Conservation (phyloP, 2,888 invertebrate species). For the Auanema freiburgensis region DNA sequence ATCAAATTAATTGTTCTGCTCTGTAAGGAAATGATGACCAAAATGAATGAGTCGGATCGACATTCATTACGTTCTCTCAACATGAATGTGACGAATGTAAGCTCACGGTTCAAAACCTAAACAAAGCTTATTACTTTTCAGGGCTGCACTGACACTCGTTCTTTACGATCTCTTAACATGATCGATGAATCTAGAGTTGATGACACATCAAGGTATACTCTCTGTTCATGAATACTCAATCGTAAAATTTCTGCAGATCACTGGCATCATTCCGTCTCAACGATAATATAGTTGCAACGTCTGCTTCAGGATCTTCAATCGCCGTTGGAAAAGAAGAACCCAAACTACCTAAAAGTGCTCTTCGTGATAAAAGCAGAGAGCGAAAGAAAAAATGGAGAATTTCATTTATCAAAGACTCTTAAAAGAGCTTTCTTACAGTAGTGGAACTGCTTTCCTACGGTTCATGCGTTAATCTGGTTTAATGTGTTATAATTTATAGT, state of each 20-base stretch:
- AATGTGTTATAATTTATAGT: no score
- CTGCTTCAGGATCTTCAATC: constrained; percentile 29
- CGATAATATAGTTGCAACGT: constrained; percentile 19
- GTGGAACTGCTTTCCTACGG: no score
- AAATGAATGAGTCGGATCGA: constrained; percentile 43
- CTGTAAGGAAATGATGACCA: constrained; percentile 44
- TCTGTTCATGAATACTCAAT: no score
- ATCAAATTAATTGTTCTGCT: background rate
- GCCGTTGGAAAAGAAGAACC: constrained; percentile 29
- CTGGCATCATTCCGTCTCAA: constrained; percentile 40
- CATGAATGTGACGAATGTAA: constrained; percentile 1
- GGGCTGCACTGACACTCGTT: constrained; percentile 25
- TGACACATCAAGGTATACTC: constrained; percentile 15
- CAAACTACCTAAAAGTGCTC: constrained; percentile 36
- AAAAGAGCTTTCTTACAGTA: no score
- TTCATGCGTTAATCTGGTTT: no score
- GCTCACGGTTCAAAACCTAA: background rate
- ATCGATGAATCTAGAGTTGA: constrained; percentile 28
- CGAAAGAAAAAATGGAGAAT: constrained; percentile 45
- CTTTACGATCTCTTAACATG: constrained; percentile 30
- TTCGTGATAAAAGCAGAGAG: constrained; percentile 39
- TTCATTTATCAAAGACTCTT: constrained; percentile 26
- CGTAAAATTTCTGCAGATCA: constrained; percentile 21
- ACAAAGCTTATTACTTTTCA: background rate
- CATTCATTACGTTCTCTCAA: constrained; percentile 32